Base-by-base conservation (phyloP, 2,113 vertebrate genomes). In the Drymodes brunneopygia region DNA sequence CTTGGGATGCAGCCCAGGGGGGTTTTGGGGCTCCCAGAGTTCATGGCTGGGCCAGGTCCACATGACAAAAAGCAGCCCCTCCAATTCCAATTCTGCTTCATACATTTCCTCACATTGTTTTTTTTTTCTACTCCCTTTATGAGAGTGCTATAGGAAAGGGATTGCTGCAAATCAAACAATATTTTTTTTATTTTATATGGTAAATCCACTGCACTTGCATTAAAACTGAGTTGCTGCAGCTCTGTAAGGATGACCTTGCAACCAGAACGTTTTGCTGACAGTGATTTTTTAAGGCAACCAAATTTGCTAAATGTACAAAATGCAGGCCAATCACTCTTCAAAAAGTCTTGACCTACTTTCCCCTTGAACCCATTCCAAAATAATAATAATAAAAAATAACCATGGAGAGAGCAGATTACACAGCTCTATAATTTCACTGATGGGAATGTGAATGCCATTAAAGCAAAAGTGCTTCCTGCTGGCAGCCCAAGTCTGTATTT, bases 361-460 rank as follows among this genome's bases (percentile, higher is more conserved):
- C 78, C 72, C 94, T 97, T 96, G 94, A 97, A 95, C 9, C 21
- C 18, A 61, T 91, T 97, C 83, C 95, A 96, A 93, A 94, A 91
- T 94, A 92, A 96, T 88, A 93, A 83, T 88, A 95, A 96, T 94
- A 94, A 97, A 92, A 96, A 95, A 97, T 93, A 97, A 90, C 95
- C 94, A 94, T 81, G 78, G 82, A 86, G 80, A 95, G 92, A 96
- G 81, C 83, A 96, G 90, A 96, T 97, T 95, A 91, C 64, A 92
- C 73, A 96, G 90, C 81, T 96, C 95, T 97, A 64, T 92, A 91
- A 50, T 97, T 97, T 96, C 89, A 86, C 40, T 91, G 74, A 90
- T 96, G 94, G 64, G 84, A 96, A 95, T 97, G 94, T 82, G 92
- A 94, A 97, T 97, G 74, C 93, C 74, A 96, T 97, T 97, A 94